Percentiles rank a stretch among this genome's conserved stretches.
Conservation (phyloP, 2,888 invertebrate species). For the Andrena minutula region DNA sequence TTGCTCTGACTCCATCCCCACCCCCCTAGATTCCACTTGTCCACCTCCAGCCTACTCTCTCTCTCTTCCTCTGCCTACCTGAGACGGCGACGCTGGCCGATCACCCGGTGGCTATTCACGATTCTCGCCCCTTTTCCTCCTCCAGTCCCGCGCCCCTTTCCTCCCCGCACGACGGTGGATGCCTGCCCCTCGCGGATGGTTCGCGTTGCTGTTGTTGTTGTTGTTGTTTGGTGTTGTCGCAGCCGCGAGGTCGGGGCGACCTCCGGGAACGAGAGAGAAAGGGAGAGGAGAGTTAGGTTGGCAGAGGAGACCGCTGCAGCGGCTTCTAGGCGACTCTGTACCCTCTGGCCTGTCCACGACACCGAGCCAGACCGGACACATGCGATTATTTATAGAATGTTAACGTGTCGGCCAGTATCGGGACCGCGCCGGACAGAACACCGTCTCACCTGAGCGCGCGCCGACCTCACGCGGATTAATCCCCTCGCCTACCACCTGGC, state of each 20-base stretch:
- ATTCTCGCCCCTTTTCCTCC: slow-evolving; percentile 8
- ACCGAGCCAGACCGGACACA: slow-evolving; percentile 56
- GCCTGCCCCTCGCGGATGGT: neutral
- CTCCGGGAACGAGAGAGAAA: slow-evolving; percentile 30
- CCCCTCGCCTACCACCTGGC: slow-evolving; percentile 43
- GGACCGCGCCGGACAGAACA: slow-evolving; percentile 30
- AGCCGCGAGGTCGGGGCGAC: slow-evolving; percentile 20
- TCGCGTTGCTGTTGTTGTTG: neutral
- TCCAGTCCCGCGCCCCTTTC: slow-evolving; percentile 3
- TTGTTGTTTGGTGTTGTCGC: neutral
- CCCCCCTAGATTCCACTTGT: slow-evolving; percentile 86
- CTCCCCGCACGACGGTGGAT: neutral
- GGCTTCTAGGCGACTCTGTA: slow-evolving; percentile 70
- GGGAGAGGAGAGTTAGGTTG: slow-evolving; percentile 30
- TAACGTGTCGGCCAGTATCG: slow-evolving; percentile 45
- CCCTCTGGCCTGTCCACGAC: slow-evolving; percentile 46
- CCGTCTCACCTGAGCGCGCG: slow-evolving; percentile 58
- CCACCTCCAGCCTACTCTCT: slow-evolving; percentile 86
- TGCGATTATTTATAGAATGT: slow-evolving; percentile 68
- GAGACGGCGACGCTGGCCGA: slow-evolving; percentile 27
- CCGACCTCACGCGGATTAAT: neutral
- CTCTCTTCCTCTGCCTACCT: slow-evolving; percentile 65
- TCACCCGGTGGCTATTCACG: slow-evolving; percentile 28
- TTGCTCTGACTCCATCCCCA: slow-evolving; percentile 89
- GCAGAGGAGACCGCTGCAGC: slow-evolving; percentile 61